phyloP scores from a whole-genome alignment of 2,797 vertebrate genomes.

The Chromis chromis region DNA sequence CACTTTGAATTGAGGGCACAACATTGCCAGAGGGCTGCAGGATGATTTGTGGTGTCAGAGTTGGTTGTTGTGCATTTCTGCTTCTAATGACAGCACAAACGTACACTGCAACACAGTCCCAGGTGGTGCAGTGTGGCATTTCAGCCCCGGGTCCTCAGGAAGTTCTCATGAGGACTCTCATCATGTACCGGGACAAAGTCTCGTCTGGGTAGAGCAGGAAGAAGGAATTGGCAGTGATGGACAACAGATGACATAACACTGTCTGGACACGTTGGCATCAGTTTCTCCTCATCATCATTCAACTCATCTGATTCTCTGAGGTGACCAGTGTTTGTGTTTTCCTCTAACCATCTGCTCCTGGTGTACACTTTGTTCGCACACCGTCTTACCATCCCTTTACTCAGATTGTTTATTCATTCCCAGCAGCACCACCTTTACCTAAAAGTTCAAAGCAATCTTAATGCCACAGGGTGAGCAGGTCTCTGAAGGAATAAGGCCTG shows the following conservation, averaged over 20 bases:
- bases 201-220: not conserved
- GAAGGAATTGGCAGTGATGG: not conserved
- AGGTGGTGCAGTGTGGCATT: constrained; percentile 24
- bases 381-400: not conserved
- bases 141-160: not conserved
- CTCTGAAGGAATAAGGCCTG: not conserved
- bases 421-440: not conserved
- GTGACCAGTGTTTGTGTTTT: not conserved
- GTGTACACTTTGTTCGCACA: constrained; percentile 21
- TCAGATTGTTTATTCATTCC: not conserved
- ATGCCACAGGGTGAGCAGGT: not conserved
- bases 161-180: constrained; percentile 8
- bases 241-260: constrained; percentile 9
- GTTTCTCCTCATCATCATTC: not conserved
- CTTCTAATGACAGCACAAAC: constrained; percentile 13
- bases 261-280: not conserved
- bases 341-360: not conserved
- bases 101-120: constrained; percentile 26
- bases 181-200: constrained; percentile 4
- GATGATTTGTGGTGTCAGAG: constrained; percentile 16
- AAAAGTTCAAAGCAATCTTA: not conserved
- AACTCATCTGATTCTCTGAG: not conserved
- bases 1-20: constrained; percentile 45
- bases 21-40: constrained; percentile 21
- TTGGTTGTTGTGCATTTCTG: not conserved